Conservation (phyloP, 2,797 vertebrate genomes). For the Parauchenoglanis ngamensis region DNA sequence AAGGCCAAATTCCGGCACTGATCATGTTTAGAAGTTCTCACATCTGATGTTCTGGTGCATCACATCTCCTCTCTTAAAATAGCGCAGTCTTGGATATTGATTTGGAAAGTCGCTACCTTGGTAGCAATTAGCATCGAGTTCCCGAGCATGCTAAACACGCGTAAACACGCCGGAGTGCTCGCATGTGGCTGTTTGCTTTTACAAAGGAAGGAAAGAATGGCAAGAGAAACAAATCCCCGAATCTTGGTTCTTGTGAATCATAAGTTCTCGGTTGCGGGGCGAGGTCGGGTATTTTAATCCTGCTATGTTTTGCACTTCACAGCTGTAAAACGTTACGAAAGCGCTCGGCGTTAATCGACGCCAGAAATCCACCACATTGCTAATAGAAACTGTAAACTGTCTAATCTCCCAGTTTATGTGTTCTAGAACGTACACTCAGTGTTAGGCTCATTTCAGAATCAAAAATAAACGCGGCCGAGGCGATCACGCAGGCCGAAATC, state of each 20-base stretch:
- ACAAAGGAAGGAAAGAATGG: conserved; percentile 35
- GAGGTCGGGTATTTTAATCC: conserved; percentile 39
- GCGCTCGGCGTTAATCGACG: conserved; percentile 7
- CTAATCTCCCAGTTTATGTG: conserved; percentile 39
- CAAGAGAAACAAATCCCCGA: conserved; percentile 30
- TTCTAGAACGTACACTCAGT: conserved; percentile 13
- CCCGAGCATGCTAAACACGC: conserved; percentile 13
- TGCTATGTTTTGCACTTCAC: conserved; percentile 30
- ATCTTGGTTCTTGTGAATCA: conserved; percentile 21
- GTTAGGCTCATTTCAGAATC: neutral
- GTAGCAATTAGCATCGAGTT: conserved; percentile 32
- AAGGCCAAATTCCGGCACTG: conserved; percentile 16
- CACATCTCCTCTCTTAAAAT: neutral
- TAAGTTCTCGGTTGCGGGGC: conserved; percentile 17
- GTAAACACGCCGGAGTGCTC: conserved; percentile 12
- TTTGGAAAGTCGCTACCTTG: conserved; percentile 28
- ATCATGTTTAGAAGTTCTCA: conserved; percentile 34
- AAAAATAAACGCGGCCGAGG: conserved; percentile 27
- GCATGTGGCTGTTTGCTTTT: conserved; percentile 35
- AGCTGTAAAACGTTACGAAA: conserved; percentile 38
- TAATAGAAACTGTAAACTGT: conserved; percentile 38
- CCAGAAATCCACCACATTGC: conserved; percentile 31
- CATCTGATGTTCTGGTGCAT: neutral
- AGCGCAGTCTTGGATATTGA: neutral
- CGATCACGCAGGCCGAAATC: conserved; percentile 1